These are phyloP conservation scores for Uloborus plumipes DNA, from an alignment of 2,888 invertebrate species.

Conservation along the genomic window DNA sequence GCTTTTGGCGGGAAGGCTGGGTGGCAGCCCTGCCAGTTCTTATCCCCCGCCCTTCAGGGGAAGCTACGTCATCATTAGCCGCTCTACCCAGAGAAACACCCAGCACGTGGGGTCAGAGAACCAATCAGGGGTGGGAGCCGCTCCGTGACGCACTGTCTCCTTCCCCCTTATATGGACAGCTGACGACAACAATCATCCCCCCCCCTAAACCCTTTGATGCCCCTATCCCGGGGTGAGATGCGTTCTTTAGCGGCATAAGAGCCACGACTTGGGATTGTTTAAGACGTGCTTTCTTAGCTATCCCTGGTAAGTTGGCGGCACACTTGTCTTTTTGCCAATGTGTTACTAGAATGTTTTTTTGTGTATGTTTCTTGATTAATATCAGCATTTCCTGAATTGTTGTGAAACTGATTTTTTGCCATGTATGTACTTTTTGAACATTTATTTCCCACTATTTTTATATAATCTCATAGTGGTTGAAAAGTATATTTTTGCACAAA, in stretches of 20 bases:
- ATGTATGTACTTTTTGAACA: neutral
- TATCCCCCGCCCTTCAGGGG: constrained; percentile 63
- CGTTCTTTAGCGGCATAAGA: constrained; percentile 53
- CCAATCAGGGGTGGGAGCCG: constrained; percentile 63
- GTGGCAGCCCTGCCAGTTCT: constrained; percentile 58
- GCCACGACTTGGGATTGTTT: constrained; percentile 38
- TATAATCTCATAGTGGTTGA: too few species aligned
- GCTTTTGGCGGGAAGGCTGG: constrained; percentile 21
- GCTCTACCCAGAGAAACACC: constrained; percentile 65
- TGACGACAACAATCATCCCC: constrained; percentile 61
- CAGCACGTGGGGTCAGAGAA: constrained; percentile 63
- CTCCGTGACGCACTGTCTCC: constrained; percentile 61
- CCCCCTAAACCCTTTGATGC: constrained; percentile 48
- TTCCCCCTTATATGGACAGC: constrained; percentile 62
- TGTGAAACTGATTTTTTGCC: neutral
- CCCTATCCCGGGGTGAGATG: constrained; percentile 62
- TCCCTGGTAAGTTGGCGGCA: constrained; percentile 37
- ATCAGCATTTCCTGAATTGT: neutral
- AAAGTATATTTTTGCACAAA: too few species aligned
- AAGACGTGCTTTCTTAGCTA: constrained; percentile 25
- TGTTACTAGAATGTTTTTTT: neutral
- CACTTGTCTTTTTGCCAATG: neutral
- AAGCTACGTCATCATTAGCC: constrained; percentile 65
- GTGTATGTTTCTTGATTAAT: neutral
- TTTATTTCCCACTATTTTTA: neutral